Evolutionary conservation across 2,888 invertebrate genomes (phyloP).

Genomic region (Nephrotoma appendiculata): DNA sequence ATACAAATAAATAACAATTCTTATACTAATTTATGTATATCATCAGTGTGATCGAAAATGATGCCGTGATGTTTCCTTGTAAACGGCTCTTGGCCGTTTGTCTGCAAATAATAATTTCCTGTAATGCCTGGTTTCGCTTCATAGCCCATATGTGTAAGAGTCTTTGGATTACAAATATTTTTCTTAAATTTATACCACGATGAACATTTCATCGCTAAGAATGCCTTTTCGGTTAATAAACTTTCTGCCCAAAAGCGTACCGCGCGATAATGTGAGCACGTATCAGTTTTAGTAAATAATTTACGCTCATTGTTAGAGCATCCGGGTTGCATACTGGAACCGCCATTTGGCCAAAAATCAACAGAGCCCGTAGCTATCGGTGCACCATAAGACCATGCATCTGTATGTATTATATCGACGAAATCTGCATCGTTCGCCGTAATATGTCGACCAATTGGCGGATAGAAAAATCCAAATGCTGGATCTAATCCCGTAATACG

Average conservation of each 20-base stretch:
- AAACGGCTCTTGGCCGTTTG: constrained; percentile 27
- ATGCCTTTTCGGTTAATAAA: constrained; percentile 27
- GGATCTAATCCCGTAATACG: constrained; percentile 15
- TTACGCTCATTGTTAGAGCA: constrained; percentile 23
- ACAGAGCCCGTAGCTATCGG: constrained; percentile 36
- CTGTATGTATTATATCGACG: constrained; percentile 48
- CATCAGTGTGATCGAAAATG: neutral
- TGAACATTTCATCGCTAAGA: constrained; percentile 40
- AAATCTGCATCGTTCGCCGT: constrained; percentile 34
- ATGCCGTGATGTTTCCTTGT: neutral
- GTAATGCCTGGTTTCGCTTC: constrained; percentile 21
- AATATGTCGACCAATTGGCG: constrained; percentile 2
- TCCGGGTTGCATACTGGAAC: constrained; percentile 15
- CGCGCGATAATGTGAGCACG: constrained; percentile 43
- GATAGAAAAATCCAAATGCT: constrained; percentile 14
- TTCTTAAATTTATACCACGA: constrained; percentile 39
- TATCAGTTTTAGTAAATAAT: constrained; percentile 26
- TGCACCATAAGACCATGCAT: constrained; percentile 39
- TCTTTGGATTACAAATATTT: constrained; percentile 12
- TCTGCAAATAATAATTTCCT: constrained; percentile 30
- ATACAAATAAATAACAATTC: neutral
- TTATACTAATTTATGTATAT: neutral
- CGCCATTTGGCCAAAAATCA: constrained; percentile 31
- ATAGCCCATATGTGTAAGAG: constrained; percentile 23
- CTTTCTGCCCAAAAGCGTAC: constrained; percentile 48